phyloP scores from a whole-genome alignment of 2,113 vertebrate species.

The Psephotus haematonotus region DNA sequence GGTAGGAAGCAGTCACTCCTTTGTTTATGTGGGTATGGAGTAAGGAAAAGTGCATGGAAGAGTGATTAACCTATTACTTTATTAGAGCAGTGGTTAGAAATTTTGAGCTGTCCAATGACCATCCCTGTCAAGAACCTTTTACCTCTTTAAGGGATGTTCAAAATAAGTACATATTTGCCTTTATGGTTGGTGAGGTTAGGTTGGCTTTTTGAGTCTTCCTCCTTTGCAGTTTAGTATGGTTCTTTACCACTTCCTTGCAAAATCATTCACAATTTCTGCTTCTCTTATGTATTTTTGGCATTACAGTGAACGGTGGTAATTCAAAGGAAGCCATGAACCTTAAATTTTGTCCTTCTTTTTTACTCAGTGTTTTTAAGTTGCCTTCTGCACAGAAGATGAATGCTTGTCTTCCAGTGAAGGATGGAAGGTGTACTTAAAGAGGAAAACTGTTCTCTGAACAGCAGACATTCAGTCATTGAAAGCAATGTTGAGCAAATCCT shows the following conservation, averaged over 20 bases:
- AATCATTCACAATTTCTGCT: slow-evolving; percentile 9
- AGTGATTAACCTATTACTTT: neutral
- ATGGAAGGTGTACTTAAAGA: neutral
- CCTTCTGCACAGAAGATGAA: neutral
- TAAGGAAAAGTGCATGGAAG: neutral
- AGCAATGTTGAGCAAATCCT: neutral
- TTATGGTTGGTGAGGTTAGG: neutral
- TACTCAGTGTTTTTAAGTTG: neutral
- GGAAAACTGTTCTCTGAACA: neutral
- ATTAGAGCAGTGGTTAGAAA: neutral
- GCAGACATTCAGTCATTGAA: neutral
- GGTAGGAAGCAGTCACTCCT: neutral
- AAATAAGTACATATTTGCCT: neutral
- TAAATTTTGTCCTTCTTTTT: neutral
- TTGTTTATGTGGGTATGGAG: neutral
- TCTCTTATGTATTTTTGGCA: neutral
- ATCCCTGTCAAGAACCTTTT: neutral
- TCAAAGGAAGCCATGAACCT: neutral
- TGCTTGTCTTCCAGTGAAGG: neutral
- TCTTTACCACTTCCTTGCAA: slow-evolving; percentile 33
- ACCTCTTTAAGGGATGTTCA: neutral
- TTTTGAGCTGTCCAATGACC: neutral
- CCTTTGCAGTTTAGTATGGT: neutral
- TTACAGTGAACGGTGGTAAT: neutral
- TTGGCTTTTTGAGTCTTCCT: neutral